Evolutionary conservation across 2,113 vertebrate species (phyloP), one percentile per base, ranked within the genome.

Genomic region (Ptyas mucosa): DNA sequence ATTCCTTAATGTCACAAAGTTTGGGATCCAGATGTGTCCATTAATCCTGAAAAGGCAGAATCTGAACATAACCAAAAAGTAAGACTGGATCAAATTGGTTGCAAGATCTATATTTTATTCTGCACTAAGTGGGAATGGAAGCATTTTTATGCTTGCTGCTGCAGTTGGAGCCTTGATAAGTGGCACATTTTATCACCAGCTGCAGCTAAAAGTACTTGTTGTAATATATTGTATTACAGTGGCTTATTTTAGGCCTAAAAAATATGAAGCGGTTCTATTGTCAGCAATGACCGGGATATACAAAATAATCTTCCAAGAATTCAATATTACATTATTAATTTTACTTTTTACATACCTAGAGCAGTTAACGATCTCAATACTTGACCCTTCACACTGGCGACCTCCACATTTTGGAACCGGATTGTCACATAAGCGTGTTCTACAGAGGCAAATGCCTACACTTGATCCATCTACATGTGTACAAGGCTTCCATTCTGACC

Each of bases 351-450:
- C 91, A 1, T 97, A 99, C 99, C 99, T 99, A 97, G 99, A 99
- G 89, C 99, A 99, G 97, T 99, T 99, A 93, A 98, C 97, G 24
- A 99, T 99, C 96, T 99, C 99, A 95, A 99, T 97, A 9, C 97
- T 98, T 94, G 98, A 98, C 54, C 99, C 99, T 26, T 98, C 97
- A 86, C 99, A 99, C n/a, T 96, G 97, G 97, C 98, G 98, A 0
- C 99, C 99, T 0, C 99, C 99, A 85, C 99, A 99, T 95, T 98
- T 98, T 3, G 99, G 99, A 93, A 97, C 97, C 0, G 99, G 99
- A 94, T 95, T 99, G 96, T 99, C 98, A 4, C 99, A 99, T 49
- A 98, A 95, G 2, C 99, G 98, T 0, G 97, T 98, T n/a, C 99
- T 98, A 92, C 99, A 99, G 91, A 98, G 97, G 95, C 99, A 99